phyloP scores from a whole-genome alignment of 2,888 invertebrate genomes.

The Cancer borealis region DNA sequence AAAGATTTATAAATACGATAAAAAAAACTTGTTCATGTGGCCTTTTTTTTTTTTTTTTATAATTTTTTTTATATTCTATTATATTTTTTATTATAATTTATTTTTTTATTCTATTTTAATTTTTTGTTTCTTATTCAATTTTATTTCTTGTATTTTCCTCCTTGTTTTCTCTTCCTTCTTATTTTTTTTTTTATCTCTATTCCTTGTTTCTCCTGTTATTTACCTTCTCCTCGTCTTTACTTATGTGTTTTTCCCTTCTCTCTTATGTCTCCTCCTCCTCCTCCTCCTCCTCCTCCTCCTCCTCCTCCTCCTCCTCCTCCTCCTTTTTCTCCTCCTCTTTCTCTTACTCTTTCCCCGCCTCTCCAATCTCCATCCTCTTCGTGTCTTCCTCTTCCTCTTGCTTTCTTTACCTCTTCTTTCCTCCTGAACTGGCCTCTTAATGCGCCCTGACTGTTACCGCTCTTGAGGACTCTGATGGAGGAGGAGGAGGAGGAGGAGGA shows the following conservation, averaged over 20 bases:
- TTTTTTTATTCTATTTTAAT: too few species aligned
- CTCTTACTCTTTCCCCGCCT: not conserved
- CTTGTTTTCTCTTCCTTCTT: too few species aligned
- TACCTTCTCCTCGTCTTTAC: too few species aligned
- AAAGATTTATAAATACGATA: too few species aligned
- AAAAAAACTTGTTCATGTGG: too few species aligned
- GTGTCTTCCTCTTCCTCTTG: conserved; percentile 37
- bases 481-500: conserved; percentile 33
- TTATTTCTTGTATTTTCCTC: too few species aligned
- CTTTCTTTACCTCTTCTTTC: conserved; percentile 27
- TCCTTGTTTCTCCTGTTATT: too few species aligned
- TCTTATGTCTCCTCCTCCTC: not conserved
- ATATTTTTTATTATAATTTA: too few species aligned
- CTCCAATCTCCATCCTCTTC: not conserved
- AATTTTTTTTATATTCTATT: too few species aligned
- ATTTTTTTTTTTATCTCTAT: too few species aligned
- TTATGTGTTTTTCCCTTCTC: not conserved
- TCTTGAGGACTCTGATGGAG: conserved; percentile 29
- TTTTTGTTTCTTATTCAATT: too few species aligned
- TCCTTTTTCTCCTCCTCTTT: not conserved
- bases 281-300: not conserved
- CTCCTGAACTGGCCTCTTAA: not conserved
- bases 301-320: not conserved
- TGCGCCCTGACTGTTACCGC: conserved; percentile 35
- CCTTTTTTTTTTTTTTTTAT: too few species aligned